Evolutionary conservation across 2,888 invertebrate genomes (phyloP).

Genomic region (Atrina japonica): DNA sequence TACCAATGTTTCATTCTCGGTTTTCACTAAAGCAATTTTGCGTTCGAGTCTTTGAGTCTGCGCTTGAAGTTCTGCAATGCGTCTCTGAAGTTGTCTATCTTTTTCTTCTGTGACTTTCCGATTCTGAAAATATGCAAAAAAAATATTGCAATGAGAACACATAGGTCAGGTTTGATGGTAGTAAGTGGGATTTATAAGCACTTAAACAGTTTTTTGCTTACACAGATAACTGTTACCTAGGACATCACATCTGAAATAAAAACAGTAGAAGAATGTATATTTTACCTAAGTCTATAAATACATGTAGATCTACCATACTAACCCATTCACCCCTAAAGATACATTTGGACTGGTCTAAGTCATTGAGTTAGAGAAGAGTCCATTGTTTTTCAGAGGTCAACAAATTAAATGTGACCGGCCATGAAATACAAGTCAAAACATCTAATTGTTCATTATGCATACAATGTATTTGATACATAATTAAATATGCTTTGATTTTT

Average conservation of each 20-base stretch:
- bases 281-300: too few relatives aligned
- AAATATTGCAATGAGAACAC: neutral
- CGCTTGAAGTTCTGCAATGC: conserved; percentile 75
- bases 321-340: too few relatives aligned
- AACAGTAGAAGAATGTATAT: conserved; percentile 3
- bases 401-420: too few relatives aligned
- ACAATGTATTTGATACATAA: too few relatives aligned
- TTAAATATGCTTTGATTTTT: too few relatives aligned
- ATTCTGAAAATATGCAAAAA: conserved; percentile 51
- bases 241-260: neutral
- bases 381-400: too few relatives aligned
- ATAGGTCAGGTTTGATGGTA: neutral
- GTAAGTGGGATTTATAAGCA: neutral
- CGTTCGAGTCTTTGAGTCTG: conserved; percentile 76
- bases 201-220: neutral
- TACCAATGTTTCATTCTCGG: conserved; percentile 79
- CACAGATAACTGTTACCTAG: neutral
- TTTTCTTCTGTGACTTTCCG: conserved; percentile 66
- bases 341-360: too few relatives aligned
- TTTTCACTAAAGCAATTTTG: conserved; percentile 71
- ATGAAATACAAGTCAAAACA: too few relatives aligned
- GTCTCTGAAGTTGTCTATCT: conserved; percentile 73
- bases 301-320: too few relatives aligned
- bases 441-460: too few relatives aligned
- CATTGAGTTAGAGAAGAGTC: too few relatives aligned